A percentile compares a stretch with the other conserved stretches of the same genome.
phyloP scores from a whole-genome alignment of 2,797 vertebrate species.

The Tauraco hartlaubi region DNA sequence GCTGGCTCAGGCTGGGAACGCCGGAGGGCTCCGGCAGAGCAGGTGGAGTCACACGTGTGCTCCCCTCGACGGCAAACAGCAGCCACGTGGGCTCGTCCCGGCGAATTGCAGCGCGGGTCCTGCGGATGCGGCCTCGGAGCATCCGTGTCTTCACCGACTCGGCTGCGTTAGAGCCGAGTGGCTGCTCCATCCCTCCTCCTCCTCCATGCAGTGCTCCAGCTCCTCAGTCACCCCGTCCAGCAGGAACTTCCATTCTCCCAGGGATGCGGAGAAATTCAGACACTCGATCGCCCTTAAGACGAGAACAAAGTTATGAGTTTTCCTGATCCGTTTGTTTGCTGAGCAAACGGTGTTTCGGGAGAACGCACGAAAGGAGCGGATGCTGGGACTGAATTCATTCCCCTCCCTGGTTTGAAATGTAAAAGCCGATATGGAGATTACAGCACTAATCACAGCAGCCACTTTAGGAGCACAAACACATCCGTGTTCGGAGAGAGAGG shows the following conservation, averaged over 20 bases:
- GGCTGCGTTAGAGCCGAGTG: neutral
- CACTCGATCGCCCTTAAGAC: rapidly evolving
- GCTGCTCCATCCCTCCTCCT: neutral
- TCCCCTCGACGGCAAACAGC: neutral
- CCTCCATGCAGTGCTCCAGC: neutral
- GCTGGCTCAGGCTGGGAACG: neutral
- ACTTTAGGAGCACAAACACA: neutral
- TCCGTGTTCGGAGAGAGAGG: neutral
- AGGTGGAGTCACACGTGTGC: neutral
- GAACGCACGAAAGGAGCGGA: rapidly evolving
- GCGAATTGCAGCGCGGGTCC: neutral
- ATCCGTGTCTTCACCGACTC: neutral
- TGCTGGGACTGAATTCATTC: neutral
- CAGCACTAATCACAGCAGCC: constrained; percentile 21
- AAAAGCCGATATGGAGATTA: constrained; percentile 9
- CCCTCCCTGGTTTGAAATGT: neutral
- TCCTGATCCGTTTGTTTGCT: rapidly evolving
- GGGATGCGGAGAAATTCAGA: neutral
- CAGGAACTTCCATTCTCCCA: neutral
- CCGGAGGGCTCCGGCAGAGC: neutral
- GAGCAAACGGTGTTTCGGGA: neutral
- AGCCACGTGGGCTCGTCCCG: neutral
- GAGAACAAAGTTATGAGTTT: neutral
- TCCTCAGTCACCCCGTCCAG: rapidly evolving
- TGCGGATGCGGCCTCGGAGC: neutral